These are phyloP conservation scores for Crocuta crocuta DNA, from an alignment of 2,113 vertebrate species.

Conservation along the genomic window DNA sequence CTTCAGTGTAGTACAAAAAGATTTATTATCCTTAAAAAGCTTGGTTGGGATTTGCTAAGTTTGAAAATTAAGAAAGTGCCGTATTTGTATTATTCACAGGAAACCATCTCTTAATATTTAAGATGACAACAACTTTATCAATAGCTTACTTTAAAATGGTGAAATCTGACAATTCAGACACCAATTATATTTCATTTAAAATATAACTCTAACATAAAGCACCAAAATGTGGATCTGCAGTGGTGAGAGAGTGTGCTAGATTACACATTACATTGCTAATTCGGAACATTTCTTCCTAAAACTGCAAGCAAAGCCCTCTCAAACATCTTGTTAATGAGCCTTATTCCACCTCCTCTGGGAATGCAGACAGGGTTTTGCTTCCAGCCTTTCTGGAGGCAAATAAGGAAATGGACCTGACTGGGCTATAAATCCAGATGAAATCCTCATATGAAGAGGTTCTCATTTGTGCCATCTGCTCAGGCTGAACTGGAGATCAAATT, in stretches of 20 bases:
- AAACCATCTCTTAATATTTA: slow-evolving; percentile 4
- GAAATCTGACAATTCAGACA: background rate
- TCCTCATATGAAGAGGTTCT: slow-evolving; percentile 9
- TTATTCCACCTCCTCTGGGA: slow-evolving; percentile 46
- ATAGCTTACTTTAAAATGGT: background rate
- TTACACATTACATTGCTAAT: background rate
- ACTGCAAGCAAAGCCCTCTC: background rate
- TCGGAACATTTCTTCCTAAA: background rate
- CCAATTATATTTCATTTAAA: slow-evolving; percentile 30
- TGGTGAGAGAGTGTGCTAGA: background rate
- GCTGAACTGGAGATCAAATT: slow-evolving; percentile 58
- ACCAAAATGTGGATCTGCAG: background rate
- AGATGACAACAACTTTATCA: slow-evolving; percentile 35
- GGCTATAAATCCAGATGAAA: slow-evolving; percentile 72
- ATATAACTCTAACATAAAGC: background rate
- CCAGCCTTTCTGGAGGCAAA: slow-evolving; percentile 56
- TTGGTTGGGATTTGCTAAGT: background rate
- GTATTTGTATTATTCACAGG: slow-evolving; percentile 2
- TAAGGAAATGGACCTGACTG: slow-evolving; percentile 43
- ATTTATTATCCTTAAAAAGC: background rate
- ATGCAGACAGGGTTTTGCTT: slow-evolving; percentile 42
- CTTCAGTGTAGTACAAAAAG: background rate
- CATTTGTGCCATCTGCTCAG: slow-evolving; percentile 71
- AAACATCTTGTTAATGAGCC: slow-evolving; percentile 58
- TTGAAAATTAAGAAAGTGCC: slow-evolving; percentile 28